Conservation (phyloP, 2,797 vertebrate species). For the Oreochromis mossambicus region DNA sequence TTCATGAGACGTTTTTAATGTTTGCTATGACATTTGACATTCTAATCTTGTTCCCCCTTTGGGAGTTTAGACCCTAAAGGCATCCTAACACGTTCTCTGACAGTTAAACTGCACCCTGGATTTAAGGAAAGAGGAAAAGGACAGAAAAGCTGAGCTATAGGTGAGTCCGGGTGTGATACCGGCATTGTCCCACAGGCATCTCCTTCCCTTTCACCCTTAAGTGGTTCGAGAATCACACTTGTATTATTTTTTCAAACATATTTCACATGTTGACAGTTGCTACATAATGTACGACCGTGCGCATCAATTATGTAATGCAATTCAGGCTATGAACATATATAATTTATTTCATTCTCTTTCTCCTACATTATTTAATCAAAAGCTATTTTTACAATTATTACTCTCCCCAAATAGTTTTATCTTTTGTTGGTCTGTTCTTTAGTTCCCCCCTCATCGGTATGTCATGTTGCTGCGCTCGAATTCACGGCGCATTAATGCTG, state of each 20-base stretch:
- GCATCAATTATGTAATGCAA: conserved; percentile 78
- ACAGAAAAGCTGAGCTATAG: conserved; percentile 19
- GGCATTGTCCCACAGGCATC: conserved; percentile 43
- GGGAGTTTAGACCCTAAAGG: conserved; percentile 50
- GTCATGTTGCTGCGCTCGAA: conserved; percentile 15
- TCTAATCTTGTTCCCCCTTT: conserved; percentile 49
- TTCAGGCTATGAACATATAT: conserved; percentile 72
- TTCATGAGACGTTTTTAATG: conserved; percentile 41
- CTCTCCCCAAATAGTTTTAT: conserved; percentile 61
- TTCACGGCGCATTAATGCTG: conserved; percentile 31
- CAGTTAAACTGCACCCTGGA: conserved; percentile 49
- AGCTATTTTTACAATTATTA: conserved; percentile 73
- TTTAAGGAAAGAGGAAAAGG: conserved; percentile 15
- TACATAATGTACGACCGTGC: conserved; percentile 69
- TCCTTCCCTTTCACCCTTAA: conserved; percentile 60
- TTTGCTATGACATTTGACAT: conserved; percentile 56
- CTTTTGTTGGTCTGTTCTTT: conserved; percentile 59
- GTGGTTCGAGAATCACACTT: conserved; percentile 67
- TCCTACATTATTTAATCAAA: conserved; percentile 68
- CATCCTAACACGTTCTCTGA: conserved; percentile 51
- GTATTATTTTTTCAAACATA: conserved; percentile 71
- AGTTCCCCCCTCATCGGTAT: conserved; percentile 7
- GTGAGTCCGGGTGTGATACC: conserved; percentile 49
- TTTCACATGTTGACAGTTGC: conserved; percentile 77
- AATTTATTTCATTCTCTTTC: conserved; percentile 74